Evolutionary conservation across 2,888 invertebrate species (phyloP).

Genomic region (Poecilus cupreus): DNA sequence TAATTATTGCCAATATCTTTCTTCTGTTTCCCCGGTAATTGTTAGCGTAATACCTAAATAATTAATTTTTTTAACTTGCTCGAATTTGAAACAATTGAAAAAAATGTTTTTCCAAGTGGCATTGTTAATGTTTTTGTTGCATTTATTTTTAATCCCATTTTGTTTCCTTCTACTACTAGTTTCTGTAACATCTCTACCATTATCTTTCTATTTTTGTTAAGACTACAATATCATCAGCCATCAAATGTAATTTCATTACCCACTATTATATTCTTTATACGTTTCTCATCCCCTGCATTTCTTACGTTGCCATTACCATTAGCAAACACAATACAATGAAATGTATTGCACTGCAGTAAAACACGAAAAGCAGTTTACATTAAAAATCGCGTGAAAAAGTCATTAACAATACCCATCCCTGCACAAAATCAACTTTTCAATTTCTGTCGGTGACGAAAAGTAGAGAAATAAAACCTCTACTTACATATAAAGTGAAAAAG

Average conservation of each 20-base stretch:
- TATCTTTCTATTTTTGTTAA: too few relatives aligned
- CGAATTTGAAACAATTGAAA: too few relatives aligned
- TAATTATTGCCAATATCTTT: too few relatives aligned
- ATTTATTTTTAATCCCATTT: too few relatives aligned
- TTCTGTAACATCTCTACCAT: too few relatives aligned
- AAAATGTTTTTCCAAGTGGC: too few relatives aligned
- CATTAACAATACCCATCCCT: background rate
- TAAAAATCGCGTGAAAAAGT: background rate
- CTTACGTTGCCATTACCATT: background rate
- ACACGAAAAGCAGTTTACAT: background rate
- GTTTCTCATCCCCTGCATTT: background rate
- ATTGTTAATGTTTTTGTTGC: too few relatives aligned
- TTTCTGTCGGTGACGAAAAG: background rate
- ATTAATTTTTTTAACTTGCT: too few relatives aligned
- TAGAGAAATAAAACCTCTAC: slow-evolving; percentile 32
- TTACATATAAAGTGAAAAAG: slow-evolving; percentile 50
- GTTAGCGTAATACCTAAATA: too few relatives aligned
- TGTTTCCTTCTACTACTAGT: too few relatives aligned
- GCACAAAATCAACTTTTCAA: background rate
- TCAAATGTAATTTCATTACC: slow-evolving; percentile 13
- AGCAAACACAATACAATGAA: slow-evolving; percentile 17
- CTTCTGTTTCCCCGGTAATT: too few relatives aligned
- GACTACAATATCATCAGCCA: too few relatives aligned
- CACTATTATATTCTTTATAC: background rate
- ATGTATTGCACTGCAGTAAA: background rate